Evolutionary conservation across 2,797 vertebrate species (phyloP).

Genomic region (Sitta carolinensis): DNA sequence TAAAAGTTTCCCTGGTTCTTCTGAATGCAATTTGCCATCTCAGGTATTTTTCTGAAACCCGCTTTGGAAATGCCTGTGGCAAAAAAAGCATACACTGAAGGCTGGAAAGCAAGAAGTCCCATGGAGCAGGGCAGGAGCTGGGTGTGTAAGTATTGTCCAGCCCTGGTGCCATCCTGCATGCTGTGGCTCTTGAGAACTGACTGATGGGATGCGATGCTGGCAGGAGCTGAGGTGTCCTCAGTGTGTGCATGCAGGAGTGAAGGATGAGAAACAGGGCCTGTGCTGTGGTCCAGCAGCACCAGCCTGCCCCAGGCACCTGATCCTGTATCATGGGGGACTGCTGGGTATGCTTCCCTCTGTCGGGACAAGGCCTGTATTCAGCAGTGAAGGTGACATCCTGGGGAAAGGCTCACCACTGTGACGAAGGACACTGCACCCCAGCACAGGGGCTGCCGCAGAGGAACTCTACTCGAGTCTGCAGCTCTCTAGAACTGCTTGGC

Average conservation of each 20-base stretch:
- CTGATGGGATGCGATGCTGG: neutral
- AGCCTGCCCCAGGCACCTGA: neutral
- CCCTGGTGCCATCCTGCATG: neutral
- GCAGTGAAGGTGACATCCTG: neutral
- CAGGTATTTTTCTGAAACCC: neutral
- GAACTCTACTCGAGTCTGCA: neutral
- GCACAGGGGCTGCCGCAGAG: neutral
- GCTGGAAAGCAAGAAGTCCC: neutral
- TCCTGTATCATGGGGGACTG: neutral
- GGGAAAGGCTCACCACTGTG: neutral
- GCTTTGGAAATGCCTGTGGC: neutral
- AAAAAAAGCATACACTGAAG: neutral
- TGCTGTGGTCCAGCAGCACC: neutral
- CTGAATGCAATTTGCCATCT: neutral
- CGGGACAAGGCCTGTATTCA: neutral
- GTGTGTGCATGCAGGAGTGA: neutral
- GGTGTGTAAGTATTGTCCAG: neutral
- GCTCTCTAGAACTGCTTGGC: neutral
- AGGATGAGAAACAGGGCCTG: accelerated
- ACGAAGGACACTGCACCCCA: neutral
- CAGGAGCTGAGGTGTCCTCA: neutral
- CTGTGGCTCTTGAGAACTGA: neutral
- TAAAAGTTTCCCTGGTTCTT: neutral
- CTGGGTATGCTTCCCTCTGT: neutral
- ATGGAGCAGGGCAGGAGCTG: neutral